phyloP scores from a whole-genome alignment of 64 coral and sea anemone species.

The Montipora sp. region DNA sequence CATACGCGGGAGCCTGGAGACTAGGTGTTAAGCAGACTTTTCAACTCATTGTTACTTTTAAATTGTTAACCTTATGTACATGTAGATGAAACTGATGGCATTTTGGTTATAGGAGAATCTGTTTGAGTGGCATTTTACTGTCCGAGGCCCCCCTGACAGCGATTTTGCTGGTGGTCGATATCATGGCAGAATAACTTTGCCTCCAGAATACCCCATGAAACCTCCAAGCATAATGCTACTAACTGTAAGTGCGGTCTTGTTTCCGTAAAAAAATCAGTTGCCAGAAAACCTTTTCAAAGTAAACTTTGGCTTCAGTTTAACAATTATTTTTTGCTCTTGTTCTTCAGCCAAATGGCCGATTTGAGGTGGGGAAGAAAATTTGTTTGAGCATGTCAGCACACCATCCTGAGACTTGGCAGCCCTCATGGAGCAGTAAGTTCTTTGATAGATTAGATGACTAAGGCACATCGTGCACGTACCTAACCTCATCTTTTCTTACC shows the following conservation, averaged over 20 bases:
- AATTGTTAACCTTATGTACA: not conserved
- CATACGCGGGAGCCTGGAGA: not conserved
- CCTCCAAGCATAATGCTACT: conserved; percentile 98
- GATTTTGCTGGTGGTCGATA: conserved; percentile 97
- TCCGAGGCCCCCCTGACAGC: conserved; percentile 91
- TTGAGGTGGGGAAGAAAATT: conserved; percentile 95
- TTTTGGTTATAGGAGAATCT: conserved; percentile 82
- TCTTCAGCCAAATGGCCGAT: conserved; percentile 94
- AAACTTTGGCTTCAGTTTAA: not conserved
- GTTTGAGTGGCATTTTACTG: conserved; percentile 99
- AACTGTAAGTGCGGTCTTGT: conserved; percentile 71
- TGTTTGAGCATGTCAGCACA: conserved; percentile 99
- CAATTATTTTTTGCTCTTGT: not conserved
- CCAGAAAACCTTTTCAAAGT: no score
- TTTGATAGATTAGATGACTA: not conserved
- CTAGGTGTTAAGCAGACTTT: no score
- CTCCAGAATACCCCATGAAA: conserved; percentile 99
- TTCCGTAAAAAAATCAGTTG: no score
- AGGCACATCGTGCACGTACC: no score
- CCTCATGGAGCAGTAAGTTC: conserved; percentile 99
- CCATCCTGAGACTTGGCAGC: conserved; percentile 99
- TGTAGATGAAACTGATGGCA: not conserved
- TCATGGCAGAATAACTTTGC: conserved; percentile 93
- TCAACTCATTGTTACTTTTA: not conserved
- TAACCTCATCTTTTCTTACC: no score